Percentiles rank a stretch among this genome's conserved stretches.
phyloP scores from a whole-genome alignment of 2,888 invertebrate species.

The Apoda limacodes region DNA sequence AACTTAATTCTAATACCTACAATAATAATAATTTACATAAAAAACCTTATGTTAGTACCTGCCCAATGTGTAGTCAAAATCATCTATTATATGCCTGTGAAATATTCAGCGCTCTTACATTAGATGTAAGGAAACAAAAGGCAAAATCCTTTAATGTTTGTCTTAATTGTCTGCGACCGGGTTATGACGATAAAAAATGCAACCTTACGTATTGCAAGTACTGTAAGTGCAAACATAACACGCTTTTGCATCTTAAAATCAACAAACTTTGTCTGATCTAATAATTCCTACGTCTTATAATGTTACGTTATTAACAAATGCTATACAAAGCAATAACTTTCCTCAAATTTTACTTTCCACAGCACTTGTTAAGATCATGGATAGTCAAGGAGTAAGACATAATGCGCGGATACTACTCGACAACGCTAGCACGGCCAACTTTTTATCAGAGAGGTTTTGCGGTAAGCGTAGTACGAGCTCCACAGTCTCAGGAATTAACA shows the following conservation, averaged over 20 bases:
- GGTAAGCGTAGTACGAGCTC: constrained; percentile 9
- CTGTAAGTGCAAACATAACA: constrained; percentile 9
- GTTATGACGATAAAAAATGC: constrained; percentile 2
- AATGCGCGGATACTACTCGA: constrained; percentile 1
- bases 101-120: constrained; percentile 5
- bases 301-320: neutral
- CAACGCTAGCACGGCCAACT: too few relatives aligned
- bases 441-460: too few relatives aligned
- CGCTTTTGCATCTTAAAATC: constrained; percentile 7
- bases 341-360: constrained; percentile 17
- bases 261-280: neutral
- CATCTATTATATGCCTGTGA: constrained; percentile 9
- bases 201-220: constrained; percentile 4
- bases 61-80: constrained; percentile 5
- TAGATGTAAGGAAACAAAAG: constrained; percentile 3
- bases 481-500: constrained; percentile 15
- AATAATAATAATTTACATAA: too few relatives aligned
- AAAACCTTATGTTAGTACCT: too few relatives aligned
- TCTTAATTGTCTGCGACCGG: constrained; percentile 10
- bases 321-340: neutral
- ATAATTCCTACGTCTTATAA: neutral
- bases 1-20: neutral
- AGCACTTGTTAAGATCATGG: constrained; percentile 16
- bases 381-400: neutral
- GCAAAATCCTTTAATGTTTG: constrained; percentile 7